Conservation (phyloP, 1,140 invertebrate species). For the Monochamus saltuarius region DNA sequence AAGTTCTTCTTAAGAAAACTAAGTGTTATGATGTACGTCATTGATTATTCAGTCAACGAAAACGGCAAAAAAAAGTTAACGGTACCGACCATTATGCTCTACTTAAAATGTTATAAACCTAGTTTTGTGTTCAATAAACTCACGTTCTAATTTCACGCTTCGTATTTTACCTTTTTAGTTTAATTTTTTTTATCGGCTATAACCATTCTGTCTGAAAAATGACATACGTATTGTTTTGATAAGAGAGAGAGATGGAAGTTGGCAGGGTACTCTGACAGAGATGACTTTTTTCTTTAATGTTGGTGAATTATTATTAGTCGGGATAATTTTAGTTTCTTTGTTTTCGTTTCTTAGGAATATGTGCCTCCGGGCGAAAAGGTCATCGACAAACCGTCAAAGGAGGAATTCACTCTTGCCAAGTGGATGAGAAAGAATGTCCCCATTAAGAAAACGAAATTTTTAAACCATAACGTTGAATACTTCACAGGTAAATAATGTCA, state of each 20-base stretch:
- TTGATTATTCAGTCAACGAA: too few relatives aligned
- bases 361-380: constrained; percentile 55
- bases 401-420: constrained; percentile 90
- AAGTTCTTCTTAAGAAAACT: too few relatives aligned
- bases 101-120: too few relatives aligned
- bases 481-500: constrained; percentile 85
- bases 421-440: constrained; percentile 92
- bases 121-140: too few relatives aligned
- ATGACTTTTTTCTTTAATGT: constrained; percentile 11
- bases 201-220: background rate
- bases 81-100: too few relatives aligned
- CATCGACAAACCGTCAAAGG: constrained; percentile 79
- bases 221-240: constrained; percentile 14
- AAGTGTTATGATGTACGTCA: too few relatives aligned
- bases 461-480: constrained; percentile 95
- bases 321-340: constrained; percentile 23
- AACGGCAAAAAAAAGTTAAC: too few relatives aligned
- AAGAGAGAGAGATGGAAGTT: constrained; percentile 18
- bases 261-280: constrained; percentile 7
- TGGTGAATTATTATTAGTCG: constrained; percentile 13
- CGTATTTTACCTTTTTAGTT: constrained; percentile 1
- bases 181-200: constrained; percentile 1
- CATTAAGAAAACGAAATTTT: constrained; percentile 92
- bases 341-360: constrained; percentile 59
- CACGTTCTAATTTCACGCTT: background rate